Evolutionary conservation across 2,797 vertebrate species (phyloP).

Genomic region (Falco berigora): DNA sequence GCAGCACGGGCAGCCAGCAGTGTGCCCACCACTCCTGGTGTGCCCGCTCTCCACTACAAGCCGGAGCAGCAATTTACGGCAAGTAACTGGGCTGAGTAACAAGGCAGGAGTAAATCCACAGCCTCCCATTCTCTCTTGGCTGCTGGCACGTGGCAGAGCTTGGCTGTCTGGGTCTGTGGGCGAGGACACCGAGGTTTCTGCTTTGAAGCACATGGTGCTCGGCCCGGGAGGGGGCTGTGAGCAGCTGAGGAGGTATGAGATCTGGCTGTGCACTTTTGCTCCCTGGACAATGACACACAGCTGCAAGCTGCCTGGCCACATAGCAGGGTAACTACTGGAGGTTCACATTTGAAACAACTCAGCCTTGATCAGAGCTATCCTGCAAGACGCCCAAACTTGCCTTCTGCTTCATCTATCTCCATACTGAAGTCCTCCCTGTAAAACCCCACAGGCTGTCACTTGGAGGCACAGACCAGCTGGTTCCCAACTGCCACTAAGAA

Average conservation of each 20-base stretch:
- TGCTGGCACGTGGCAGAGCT: background rate
- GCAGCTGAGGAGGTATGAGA: background rate
- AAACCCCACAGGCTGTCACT: background rate
- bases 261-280: background rate
- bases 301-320: background rate
- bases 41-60: background rate
- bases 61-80: background rate
- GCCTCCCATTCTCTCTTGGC: background rate
- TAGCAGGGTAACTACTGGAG: background rate
- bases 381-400: fast-evolving
- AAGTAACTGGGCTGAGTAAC: background rate
- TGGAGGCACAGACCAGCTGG: background rate
- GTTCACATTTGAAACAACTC: background rate
- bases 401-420: background rate
- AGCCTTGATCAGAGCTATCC: background rate
- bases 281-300: background rate
- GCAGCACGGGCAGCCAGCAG: background rate
- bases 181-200: background rate
- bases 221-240: background rate
- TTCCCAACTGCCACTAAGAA: background rate
- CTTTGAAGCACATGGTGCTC: background rate
- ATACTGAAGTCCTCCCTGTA: background rate
- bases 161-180: background rate
- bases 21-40: background rate
- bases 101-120: background rate